Evolutionary conservation across 2,113 vertebrate species (phyloP), one percentile per base, ranked within the genome.

Genomic region (Ictidomys tridecemlineatus): DNA sequence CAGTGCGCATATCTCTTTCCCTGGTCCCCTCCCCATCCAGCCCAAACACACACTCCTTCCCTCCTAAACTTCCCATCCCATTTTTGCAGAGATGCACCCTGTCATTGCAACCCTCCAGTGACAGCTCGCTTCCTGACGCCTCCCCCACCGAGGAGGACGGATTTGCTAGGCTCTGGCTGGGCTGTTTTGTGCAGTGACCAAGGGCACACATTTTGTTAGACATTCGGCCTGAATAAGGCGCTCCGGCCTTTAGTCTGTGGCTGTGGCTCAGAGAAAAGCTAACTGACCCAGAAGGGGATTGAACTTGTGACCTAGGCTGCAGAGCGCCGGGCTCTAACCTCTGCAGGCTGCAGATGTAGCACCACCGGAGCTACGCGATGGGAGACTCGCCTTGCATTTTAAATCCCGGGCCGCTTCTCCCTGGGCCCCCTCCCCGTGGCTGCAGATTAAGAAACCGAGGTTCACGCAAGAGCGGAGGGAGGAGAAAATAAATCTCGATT

Each of bases 211-310:
- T 98, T 98, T 96, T 96, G 95, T 96, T 72, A 98, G 97, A 94
- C 97, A 77, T 82, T 97, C 80, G 18, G 93, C 84, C 80, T 98
- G 93, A 97, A 98, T 97, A 87, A 97, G 85, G 93, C 91, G 92
- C 95, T 96, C 96, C 32, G 90, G 96, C 84, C 96, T 98, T 97
- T 97, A 95, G 94, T 97, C 73, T 96, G 84, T 42, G 87, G 80
- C 93, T 95, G 85, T 61, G 86, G 89, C 89, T 79, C 92, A 90
- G 89, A 97, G 96, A 85, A 97, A 96, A 98, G 96, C 92, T 70
- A 98, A 97, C 96, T 98, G 98, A 98, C 98, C 97, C 97, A 98
- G 96, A 98, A 98, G 95, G 96, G 97, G 95, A 97, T 97, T 98
- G 98, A 98, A 98, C 98, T 98, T 98, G 97, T 98, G 98, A 98